Evolutionary conservation across 2,113 vertebrate species (phyloP).

Genomic region (Manacus vitellinus): DNA sequence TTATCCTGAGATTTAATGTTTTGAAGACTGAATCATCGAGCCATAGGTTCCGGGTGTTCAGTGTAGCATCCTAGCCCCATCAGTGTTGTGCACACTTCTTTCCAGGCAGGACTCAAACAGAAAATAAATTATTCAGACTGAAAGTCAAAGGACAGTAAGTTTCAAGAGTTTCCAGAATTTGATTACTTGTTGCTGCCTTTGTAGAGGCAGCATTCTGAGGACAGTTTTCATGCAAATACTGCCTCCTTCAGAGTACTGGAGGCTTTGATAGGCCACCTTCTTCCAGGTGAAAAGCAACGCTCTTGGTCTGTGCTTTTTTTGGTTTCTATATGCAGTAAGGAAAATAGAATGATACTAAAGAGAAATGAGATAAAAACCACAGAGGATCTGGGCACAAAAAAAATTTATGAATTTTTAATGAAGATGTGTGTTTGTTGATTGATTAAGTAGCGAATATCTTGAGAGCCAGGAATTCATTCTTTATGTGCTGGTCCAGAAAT

Average conservation of each 20-base stretch:
- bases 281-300: background rate
- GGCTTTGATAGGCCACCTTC: background rate
- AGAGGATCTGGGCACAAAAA: background rate
- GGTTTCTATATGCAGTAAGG: background rate
- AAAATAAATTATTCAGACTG: conserved; percentile 29
- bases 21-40: conserved; percentile 9
- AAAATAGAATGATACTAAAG: background rate
- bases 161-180: background rate
- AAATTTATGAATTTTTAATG: background rate
- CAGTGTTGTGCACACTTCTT: background rate
- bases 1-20: background rate
- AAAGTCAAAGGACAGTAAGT: background rate
- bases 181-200: background rate
- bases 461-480: background rate
- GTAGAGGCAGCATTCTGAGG: background rate
- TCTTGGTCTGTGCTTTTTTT: background rate
- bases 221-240: background rate
- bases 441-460: background rate
- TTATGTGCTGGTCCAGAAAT: background rate
- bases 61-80: background rate
- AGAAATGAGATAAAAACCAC: background rate
- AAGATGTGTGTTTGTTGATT: background rate
- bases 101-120: background rate
- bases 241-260: background rate
- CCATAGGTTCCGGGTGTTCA: background rate